Conservation (phyloP, 2,888 invertebrate genomes). For the Ametastegia equiseti region DNA sequence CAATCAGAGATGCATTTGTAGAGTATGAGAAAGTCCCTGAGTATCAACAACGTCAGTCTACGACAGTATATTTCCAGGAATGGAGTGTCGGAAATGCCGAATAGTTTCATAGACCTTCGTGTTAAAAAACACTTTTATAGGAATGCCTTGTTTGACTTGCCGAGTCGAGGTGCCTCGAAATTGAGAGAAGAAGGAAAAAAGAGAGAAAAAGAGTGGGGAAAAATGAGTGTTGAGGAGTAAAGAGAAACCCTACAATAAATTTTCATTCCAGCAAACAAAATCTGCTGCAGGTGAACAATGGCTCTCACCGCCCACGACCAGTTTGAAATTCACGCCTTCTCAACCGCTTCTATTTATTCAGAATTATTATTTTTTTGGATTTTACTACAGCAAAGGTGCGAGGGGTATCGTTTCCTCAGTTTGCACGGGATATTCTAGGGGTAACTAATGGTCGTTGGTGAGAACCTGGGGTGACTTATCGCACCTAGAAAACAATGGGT, state of each 20-base stretch:
- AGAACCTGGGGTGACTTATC: slow-evolving; percentile 37
- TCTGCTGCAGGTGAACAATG: slow-evolving; percentile 31
- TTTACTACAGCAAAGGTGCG: slow-evolving; percentile 37
- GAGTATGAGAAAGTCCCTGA: background rate
- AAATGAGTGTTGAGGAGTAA: background rate
- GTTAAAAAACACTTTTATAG: background rate
- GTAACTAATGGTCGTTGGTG: slow-evolving; percentile 13
- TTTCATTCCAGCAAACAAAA: slow-evolving; percentile 40
- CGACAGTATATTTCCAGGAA: background rate
- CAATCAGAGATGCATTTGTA: background rate
- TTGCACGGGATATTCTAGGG: slow-evolving; percentile 28
- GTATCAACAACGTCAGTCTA: background rate
- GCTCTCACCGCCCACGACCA: slow-evolving; percentile 14
- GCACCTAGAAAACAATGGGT: slow-evolving; percentile 34
- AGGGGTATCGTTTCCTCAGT: slow-evolving; percentile 43
- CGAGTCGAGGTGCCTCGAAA: background rate
- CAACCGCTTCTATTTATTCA: slow-evolving; percentile 41
- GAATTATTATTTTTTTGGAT: slow-evolving; percentile 34
- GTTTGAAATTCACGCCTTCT: slow-evolving; percentile 38
- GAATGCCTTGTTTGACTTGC: background rate
- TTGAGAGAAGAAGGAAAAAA: background rate
- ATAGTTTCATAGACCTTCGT: background rate
- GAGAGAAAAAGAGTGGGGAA: background rate
- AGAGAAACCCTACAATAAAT: slow-evolving; percentile 24
- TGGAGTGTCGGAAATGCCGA: background rate